Evolutionary conservation across 2,113 vertebrate genomes (phyloP), one percentile per base, ranked within the genome.

Genomic region (Chauna torquata): DNA sequence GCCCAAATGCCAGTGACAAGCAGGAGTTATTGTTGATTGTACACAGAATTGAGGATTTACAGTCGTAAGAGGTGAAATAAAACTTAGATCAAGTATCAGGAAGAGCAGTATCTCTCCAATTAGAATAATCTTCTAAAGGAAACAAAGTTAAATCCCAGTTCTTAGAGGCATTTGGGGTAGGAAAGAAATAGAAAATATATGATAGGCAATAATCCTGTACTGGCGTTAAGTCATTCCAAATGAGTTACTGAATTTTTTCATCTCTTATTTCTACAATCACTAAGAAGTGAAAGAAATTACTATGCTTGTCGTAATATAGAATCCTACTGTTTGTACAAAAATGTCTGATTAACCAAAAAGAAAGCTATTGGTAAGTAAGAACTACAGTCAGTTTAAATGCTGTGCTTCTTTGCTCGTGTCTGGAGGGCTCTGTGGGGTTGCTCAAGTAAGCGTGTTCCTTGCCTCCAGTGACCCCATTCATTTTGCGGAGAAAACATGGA

Each of bases 61-160:
- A 7, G 2, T 62, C 34, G 1, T 70, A 91, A 85, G 42, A 93
- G 82, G 82, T 92, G 58, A 90, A 94, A 78, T 62, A 92, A 87
- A 94, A 66, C 62, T 85, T 77, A 76, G 74, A 87, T 89, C 68
- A 47, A 91, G 61, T 82, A 94, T 88, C 89, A 62, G 50, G 30
- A 36, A 87, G 91, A 81, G 14, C 40, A 42, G n/a, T 83, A 25
- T 92, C 45, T 86, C 57, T 70, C 71, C 84, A 86, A 86, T 94
- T 95, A 81, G 90, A 83, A 90, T 96, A 94, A 91, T 85, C 84
- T 89, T 87, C 81, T 94, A 66, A 88, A 91, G 76, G 88, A 95
- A 76, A 90, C 70, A 65, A 90, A 87, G 55, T 88, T 77, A 94
- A 97, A 92, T 84, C 69, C 52, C 45, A 76, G 19, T 89, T 88